These are phyloP conservation scores for Acanthosepion esculentum DNA, from an alignment of 2,888 invertebrate genomes.

Conservation along the genomic window DNA sequence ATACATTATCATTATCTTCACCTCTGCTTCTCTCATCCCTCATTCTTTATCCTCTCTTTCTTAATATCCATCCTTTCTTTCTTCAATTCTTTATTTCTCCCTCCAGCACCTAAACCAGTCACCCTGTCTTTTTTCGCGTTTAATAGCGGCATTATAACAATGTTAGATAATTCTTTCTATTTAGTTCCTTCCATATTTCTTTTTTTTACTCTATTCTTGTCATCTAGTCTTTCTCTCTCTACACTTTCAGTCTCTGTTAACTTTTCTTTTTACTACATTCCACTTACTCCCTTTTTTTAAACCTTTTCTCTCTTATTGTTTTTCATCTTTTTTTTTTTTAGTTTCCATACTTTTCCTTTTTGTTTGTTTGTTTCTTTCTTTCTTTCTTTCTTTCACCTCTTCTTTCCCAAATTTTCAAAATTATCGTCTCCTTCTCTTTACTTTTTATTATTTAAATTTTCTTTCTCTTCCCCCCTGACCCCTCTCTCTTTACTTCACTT, in stretches of 20 bases:
- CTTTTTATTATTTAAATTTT: not conserved
- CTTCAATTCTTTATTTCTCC: not conserved
- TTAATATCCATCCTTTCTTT: not conserved
- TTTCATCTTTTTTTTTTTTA: not conserved
- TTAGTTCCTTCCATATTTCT: not conserved
- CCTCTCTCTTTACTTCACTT: not conserved
- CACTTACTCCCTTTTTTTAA: not conserved
- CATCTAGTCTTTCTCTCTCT: not conserved
- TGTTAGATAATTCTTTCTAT: not conserved
- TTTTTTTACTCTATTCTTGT: no score
- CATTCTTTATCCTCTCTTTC: not conserved
- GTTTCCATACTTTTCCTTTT: not conserved
- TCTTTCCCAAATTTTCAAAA: not conserved
- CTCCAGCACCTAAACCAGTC: not conserved
- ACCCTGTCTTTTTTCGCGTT: not conserved
- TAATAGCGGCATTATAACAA: conserved; percentile 33
- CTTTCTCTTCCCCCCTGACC: not conserved
- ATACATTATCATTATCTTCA: not conserved
- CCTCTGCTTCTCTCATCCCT: not conserved
- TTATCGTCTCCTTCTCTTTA: not conserved
- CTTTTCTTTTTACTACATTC: not conserved
- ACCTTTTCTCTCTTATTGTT: not conserved
- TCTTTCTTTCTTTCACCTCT: not conserved
- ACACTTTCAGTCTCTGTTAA: not conserved
- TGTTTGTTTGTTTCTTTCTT: not conserved